Evolutionary conservation across 1,140 invertebrate species (phyloP), one percentile per base, ranked within the genome.

Genomic region (Aphelinus atriplicis): DNA sequence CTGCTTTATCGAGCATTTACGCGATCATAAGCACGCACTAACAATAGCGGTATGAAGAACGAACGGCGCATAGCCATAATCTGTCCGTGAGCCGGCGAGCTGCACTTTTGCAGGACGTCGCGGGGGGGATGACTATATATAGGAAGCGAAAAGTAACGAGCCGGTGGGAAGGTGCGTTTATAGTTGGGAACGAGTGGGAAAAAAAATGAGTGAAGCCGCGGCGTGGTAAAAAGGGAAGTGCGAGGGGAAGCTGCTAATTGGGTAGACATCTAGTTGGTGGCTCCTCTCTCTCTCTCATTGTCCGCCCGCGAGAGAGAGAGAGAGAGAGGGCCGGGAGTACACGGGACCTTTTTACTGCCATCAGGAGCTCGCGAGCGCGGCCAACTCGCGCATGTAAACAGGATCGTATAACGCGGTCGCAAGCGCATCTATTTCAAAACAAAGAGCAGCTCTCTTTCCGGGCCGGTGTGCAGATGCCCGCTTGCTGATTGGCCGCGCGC

Each of bases 391-490:
- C 50, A 71, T 68, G 74, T 82, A 81, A 82, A 82, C 79, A 81
- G 79, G 77, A 80, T 80, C 78, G 65, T 82, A 80, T 79, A 82
- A 78, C 53, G 55, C 60, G 55, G 61, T 45, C 57, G 57, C 26
- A 7, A 3, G 57, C 46, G 45, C 26, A 51, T 10, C 55, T 43
- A 0, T 51, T 72, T 56, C 61, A 50, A 2, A 56, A 53, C 50
- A 60, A 60, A 60, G 58, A 60, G 45, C 45, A 43, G 45, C 53
- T 61, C 53, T 70, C 10, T 43, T 45, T 2, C 26, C 5, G 26
- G 26, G 26, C 26, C 26, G 26, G 26, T 26, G 26, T 26, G 26
- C 26, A 26, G 26, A 26, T 26, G 26, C 26, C 26, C 26, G 7
- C 10, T 10, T 7, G 47, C n/a, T 58, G 55, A 65, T 66, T 65